phyloP scores from a whole-genome alignment of 2,888 invertebrate genomes.

The Erebia ligea region DNA sequence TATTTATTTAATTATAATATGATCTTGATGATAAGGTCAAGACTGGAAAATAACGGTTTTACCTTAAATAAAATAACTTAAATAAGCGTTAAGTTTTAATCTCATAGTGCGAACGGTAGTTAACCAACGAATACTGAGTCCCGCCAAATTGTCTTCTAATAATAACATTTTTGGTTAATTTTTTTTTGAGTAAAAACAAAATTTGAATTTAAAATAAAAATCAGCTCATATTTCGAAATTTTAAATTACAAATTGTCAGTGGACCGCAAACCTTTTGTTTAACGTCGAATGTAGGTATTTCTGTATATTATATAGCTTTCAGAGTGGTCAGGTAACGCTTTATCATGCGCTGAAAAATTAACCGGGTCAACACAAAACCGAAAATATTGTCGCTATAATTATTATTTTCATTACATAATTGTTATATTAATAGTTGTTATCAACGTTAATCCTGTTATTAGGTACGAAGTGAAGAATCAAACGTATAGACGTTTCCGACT shows the following conservation, averaged over 20 bases:
- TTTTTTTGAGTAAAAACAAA: not conserved
- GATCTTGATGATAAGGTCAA: too few species aligned
- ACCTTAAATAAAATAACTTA: too few species aligned
- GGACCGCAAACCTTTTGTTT: conserved; percentile 25
- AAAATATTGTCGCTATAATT: conserved; percentile 6
- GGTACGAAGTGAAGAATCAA: too few species aligned
- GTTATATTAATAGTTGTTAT: not conserved
- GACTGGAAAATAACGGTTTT: too few species aligned
- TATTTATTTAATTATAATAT: too few species aligned
- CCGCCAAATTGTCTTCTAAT: too few species aligned
- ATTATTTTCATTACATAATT: not conserved
- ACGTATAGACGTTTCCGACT: too few species aligned
- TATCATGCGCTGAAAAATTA: not conserved
- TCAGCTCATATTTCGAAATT: conserved; percentile 9
- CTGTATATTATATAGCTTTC: not conserved
- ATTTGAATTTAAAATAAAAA: not conserved
- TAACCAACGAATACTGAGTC: too few species aligned
- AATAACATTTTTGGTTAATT: not conserved
- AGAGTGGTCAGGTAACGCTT: conserved; percentile 6
- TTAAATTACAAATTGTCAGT: conserved; percentile 27
- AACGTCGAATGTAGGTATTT: conserved; percentile 6
- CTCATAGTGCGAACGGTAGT: too few species aligned
- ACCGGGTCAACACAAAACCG: conserved; percentile 1
- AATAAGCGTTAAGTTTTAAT: too few species aligned
- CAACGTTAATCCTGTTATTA: too few species aligned